Evolutionary conservation across 2,888 invertebrate genomes (phyloP), one percentile per base, ranked within the genome.

Genomic region (Ceramica pisi): DNA sequence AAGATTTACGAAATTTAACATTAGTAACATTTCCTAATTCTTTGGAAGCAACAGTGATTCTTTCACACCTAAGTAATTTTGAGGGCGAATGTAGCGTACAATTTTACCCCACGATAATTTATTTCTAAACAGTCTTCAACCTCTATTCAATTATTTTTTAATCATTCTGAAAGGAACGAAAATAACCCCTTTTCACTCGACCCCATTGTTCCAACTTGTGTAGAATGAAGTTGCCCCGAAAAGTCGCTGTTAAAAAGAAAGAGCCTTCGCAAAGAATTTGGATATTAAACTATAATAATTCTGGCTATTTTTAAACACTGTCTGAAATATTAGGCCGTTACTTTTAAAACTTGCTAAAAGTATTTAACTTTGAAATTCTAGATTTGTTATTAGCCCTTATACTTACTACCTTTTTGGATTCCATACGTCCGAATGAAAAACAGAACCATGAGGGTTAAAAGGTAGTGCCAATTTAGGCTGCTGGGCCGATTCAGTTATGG

Each of bases 61-160:
- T 38, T 69, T 67, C 16, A 9, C 50, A 53, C 53, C 46, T 5
- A 38, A 31, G 21, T 57, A 56, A 64, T 68, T 67, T 77, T 35
- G 16, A 51, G n/a, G 35, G 41, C 7, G 35, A 65, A 50, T 23
- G 41, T 65, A 56, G 12, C 23, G 26, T 41, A 57, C 14, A 31
- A 57, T 23, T 26, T 26, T 64, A 23, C 35, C 14, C 41, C 26
- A 55, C 19, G 19, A 53, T 73, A 74, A 79, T 79, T 59, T 61
- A 76, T 76, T 19, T 41, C 23, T 44, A 61, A 61, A 77, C 55
- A 56, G 35, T 12, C 48, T 41, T 63, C 21, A 57, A 21, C 41
- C 35, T 35, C 55, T 53, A 48, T 67, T 78, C 60, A 77, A 64
- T 78, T 71, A 66, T 61, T 77, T 78, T 64, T 62, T 88, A 88